phyloP scores from a whole-genome alignment of 2,797 vertebrate genomes.

The Discoglossus pictus region DNA sequence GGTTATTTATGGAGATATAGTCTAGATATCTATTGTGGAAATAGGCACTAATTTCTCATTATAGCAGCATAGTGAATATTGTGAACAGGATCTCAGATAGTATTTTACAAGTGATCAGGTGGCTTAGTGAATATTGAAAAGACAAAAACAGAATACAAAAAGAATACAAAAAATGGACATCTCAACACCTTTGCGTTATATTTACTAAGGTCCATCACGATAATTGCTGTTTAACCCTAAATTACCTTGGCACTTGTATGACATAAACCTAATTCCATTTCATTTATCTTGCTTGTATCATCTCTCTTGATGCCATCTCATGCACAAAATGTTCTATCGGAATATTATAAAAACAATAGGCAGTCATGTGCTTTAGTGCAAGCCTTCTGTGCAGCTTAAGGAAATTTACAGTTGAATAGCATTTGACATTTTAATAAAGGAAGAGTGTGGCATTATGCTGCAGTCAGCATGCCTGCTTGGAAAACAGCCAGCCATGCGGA shows the following conservation, averaged over 20 bases:
- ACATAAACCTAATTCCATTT: constrained; percentile 3
- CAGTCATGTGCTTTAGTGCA: constrained; percentile 30
- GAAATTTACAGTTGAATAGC: constrained; percentile 58
- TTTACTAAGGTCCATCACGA: too few species aligned
- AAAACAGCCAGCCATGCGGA: constrained; percentile 52
- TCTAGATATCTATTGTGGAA: too few species aligned
- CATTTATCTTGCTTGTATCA: constrained; percentile 29
- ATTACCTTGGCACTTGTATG: background rate
- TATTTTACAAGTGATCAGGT: too few species aligned
- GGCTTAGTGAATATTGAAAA: too few species aligned
- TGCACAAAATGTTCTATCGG: constrained; percentile 13
- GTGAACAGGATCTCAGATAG: too few species aligned
- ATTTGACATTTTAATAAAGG: constrained; percentile 65
- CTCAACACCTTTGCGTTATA: too few species aligned
- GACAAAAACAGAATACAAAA: too few species aligned
- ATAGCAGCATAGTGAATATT: too few species aligned
- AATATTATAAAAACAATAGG: constrained; percentile 42
- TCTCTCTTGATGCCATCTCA: constrained; percentile 22
- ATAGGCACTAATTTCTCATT: too few species aligned
- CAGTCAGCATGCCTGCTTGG: constrained; percentile 55
- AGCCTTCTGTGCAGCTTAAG: constrained; percentile 50
- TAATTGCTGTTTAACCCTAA: too few species aligned
- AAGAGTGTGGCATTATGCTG: constrained; percentile 57
- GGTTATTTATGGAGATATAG: too few species aligned
- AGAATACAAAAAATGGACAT: too few species aligned